Percentiles rank a stretch among this genome's conserved stretches.
Evolutionary conservation across 2,113 vertebrate genomes (phyloP).

Genomic region (Dicentrarchus labrax): DNA sequence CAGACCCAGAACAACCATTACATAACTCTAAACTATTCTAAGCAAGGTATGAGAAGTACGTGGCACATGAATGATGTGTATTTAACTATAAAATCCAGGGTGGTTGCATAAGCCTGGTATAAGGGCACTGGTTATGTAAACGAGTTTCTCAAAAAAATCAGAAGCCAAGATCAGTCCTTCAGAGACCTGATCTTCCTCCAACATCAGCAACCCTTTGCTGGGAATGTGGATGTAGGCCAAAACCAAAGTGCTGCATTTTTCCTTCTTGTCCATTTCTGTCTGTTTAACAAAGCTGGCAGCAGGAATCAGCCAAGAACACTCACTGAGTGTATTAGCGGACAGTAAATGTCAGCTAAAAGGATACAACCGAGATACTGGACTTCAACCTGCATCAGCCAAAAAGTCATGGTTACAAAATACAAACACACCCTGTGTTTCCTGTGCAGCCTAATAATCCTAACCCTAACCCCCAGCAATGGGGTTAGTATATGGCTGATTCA

Average conservation of each 20-base stretch:
- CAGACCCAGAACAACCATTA: not conserved
- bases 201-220: constrained; percentile 36
- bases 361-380: not conserved
- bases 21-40: constrained; percentile 3
- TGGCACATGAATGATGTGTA: not conserved
- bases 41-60: constrained; percentile 11
- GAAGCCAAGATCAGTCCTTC: constrained; percentile 4
- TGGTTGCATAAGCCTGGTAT: constrained; percentile 24
- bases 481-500: not conserved
- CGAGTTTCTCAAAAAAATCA: constrained; percentile 16
- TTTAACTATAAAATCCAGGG: not conserved
- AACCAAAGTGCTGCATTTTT: not conserved
- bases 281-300: constrained; percentile 7
- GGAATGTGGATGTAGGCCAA: constrained; percentile 12
- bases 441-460: not conserved
- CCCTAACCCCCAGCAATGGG: too few relatives aligned
- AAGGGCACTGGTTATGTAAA: constrained; percentile 45
- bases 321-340: not conserved
- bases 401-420: not conserved
- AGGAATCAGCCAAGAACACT: not conserved
- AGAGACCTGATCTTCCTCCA: constrained; percentile 41
- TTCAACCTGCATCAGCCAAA: not conserved
- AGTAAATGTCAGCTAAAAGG: not conserved
- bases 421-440: not conserved
- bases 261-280: not conserved